Conservation (phyloP, 1,140 invertebrate genomes). For the Trichogramma pretiosum region DNA sequence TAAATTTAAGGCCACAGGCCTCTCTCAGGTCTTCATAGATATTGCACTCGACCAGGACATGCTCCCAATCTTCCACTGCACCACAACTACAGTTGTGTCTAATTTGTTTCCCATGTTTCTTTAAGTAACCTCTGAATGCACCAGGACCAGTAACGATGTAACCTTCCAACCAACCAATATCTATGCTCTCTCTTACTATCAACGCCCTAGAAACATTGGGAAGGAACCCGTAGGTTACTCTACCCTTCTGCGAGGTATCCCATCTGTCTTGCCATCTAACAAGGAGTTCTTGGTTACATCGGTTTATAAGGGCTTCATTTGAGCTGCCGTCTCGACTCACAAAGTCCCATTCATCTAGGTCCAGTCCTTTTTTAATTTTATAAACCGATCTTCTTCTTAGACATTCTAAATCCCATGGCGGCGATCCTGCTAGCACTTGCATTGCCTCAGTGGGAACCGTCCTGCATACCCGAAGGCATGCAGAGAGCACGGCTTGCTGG, state of each 20-base stretch:
- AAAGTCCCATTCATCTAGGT: no score
- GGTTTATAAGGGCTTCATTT: no score
- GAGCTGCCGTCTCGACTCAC: slow-evolving; percentile 10
- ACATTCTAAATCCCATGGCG: slow-evolving; percentile 17
- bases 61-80: background rate
- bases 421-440: background rate
- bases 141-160: background rate
- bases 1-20: background rate
- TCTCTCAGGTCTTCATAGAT: background rate
- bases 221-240: background rate
- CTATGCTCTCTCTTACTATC: background rate
- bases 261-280: background rate
- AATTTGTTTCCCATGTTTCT: no score
- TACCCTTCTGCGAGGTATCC: background rate
- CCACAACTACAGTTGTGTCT: no score
- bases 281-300: no score
- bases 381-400: background rate
- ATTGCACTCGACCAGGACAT: background rate
- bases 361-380: no score
- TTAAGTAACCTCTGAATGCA: background rate
- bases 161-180: background rate
- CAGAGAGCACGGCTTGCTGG: slow-evolving; percentile 24
- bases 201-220: slow-evolving; percentile 5
- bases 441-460: slow-evolving; percentile 23
- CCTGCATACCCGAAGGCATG: slow-evolving; percentile 18